A percentile compares a stretch with the other conserved stretches of the same genome.
phyloP scores from a whole-genome alignment of 2,113 vertebrate genomes.

The Plecturocebus donacophilus region DNA sequence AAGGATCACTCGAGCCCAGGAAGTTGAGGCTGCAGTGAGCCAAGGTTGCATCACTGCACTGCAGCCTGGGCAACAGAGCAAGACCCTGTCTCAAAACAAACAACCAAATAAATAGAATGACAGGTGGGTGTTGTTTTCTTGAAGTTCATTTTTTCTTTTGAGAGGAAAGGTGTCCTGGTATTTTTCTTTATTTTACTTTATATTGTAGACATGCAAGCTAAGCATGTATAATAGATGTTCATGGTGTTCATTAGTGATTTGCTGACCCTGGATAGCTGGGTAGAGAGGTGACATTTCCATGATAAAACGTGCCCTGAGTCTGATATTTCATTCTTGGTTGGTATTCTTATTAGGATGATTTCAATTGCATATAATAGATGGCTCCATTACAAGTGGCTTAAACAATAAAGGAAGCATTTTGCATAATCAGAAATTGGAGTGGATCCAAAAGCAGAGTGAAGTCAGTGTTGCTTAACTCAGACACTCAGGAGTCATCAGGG shows the following conservation, averaged over 20 bases:
- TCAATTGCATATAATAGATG: neutral
- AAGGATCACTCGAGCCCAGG: no score
- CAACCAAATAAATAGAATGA: no score
- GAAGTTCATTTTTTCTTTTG: no score
- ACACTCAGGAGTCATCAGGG: neutral
- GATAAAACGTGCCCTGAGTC: neutral
- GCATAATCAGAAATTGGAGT: neutral
- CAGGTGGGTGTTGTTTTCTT: no score
- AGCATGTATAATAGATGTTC: neutral
- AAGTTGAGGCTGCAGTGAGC: no score
- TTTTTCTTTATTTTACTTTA: neutral
- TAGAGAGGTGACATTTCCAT: neutral
- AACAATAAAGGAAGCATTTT: neutral
- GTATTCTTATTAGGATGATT: neutral
- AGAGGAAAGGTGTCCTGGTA: neutral
- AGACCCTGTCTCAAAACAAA: neutral
- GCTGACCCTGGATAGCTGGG: neutral
- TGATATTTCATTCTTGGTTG: neutral
- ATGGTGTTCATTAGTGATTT: neutral
- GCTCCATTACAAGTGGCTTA: neutral
- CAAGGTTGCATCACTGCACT: neutral
- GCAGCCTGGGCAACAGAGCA: neutral
- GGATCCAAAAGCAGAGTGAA: neutral
- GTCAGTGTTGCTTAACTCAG: neutral
- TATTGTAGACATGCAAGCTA: neutral